Evolutionary conservation across 2,888 invertebrate genomes (phyloP).

Genomic region (Tridacna crocea): DNA sequence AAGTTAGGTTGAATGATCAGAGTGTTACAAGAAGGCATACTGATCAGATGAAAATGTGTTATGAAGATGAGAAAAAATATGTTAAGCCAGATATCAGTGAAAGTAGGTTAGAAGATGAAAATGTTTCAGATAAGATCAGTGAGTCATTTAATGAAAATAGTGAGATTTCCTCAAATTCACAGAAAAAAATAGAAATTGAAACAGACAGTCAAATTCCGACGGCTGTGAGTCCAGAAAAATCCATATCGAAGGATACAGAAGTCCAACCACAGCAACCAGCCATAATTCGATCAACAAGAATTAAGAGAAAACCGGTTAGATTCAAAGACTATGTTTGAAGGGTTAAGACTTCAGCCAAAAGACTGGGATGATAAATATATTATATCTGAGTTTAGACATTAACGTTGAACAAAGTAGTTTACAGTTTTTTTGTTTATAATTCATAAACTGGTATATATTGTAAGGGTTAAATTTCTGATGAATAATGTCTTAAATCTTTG

Average conservation of each 20-base stretch:
- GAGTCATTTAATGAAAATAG: conserved; percentile 13
- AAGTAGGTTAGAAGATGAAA: conserved; percentile 1
- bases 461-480: background rate
- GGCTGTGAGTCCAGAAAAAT: background rate
- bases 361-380: background rate
- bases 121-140: background rate
- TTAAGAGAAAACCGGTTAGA: background rate
- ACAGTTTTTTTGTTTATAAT: background rate
- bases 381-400: background rate
- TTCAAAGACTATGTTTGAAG: conserved; percentile 12
- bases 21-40: conserved; percentile 13
- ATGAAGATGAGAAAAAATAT: conserved; percentile 11
- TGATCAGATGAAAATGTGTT: conserved; percentile 27
- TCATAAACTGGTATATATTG: background rate
- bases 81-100: conserved; percentile 4
- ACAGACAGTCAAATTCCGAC: background rate
- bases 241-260: background rate
- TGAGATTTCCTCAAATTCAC: conserved; percentile 7
- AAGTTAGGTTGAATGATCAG: conserved; percentile 9
- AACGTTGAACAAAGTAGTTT: conserved; percentile 1
- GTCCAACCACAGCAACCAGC: background rate
- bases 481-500: too few relatives aligned
- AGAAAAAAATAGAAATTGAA: background rate
- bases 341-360: conserved; percentile 2
- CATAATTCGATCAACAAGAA: background rate